Percentiles rank a stretch among this genome's conserved stretches.
Evolutionary conservation across 2,113 vertebrate genomes (phyloP).

Genomic region (Amazona vittata): DNA sequence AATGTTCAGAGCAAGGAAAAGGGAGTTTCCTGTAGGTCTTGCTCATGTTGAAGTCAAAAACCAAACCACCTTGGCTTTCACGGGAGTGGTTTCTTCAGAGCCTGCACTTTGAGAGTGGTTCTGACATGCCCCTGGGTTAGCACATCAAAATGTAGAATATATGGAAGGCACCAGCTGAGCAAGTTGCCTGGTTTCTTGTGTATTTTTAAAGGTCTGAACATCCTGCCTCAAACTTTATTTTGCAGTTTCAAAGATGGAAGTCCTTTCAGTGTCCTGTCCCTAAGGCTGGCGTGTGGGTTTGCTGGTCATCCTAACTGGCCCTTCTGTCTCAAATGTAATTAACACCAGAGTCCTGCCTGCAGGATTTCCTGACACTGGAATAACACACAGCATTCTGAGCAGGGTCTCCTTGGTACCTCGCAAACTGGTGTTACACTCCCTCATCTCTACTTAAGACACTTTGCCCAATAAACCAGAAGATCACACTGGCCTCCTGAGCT

Average conservation of each 20-base stretch:
- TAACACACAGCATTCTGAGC: not conserved
- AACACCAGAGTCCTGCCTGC: not conserved
- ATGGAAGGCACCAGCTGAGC: not conserved
- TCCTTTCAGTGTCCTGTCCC: not conserved
- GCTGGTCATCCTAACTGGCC: not conserved
- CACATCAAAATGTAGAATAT: not conserved
- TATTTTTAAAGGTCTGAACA: not conserved
- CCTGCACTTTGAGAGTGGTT: not conserved
- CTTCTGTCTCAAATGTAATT: not conserved
- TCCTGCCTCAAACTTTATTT: not conserved
- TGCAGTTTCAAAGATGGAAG: not conserved
- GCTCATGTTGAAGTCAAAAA: not conserved
- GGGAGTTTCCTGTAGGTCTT: not conserved
- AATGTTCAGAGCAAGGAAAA: conserved; percentile 23
- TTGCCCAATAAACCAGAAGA: not conserved
- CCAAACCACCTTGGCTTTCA: not conserved
- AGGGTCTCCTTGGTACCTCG: not conserved
- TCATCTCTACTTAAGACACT: not conserved
- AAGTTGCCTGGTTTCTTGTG: not conserved
- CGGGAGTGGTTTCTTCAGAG: not conserved
- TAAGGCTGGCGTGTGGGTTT: not conserved
- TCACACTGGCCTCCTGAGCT: not conserved
- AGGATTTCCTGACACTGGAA: not conserved
- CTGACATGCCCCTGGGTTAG: not conserved
- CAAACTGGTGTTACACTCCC: not conserved